Base-by-base conservation (phyloP, 2,113 vertebrate genomes). In the Salvelinus fontinalis region DNA sequence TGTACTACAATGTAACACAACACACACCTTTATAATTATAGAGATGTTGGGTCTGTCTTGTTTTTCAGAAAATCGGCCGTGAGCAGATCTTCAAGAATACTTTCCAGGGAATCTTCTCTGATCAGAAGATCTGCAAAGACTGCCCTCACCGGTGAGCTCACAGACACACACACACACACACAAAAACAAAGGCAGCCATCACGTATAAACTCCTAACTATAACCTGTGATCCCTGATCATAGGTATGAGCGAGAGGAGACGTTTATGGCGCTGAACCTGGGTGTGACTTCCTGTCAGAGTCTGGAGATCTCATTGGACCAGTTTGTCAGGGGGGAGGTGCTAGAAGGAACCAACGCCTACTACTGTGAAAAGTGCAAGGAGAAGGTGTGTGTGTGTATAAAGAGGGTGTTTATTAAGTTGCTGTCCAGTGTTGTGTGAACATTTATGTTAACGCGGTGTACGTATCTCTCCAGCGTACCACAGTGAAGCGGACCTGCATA, bases 91-190 rank as follows among this genome's bases (percentile, higher is more conserved):
- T 99, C 92, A 99, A 99, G 91, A 99, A 99, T 88, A 99, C 98
- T 16, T 99, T 99, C 88, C 98, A 99, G 91, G 98, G 98, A 70
- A 97, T 99, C 83, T 99, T 97, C 90, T 99, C 98, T 0, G 98
- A 99, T 89, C 98, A 99, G 94, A 99, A 99, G 92, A 99, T 99
- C 86, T 99, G 97, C 84, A 99, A 99, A 92, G 97, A 99, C 88
- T 99, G 98, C 81, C 98, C 98, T 76, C 98, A 99, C 88, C 95
- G 97, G 98, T 99, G 70, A 87, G 88, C 34, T 16, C 16, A 24
- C 6, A 31, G 27, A n/a, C 49, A 51, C 12, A 14, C 51, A 54
- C 48, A 14, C 48, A 54, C 49, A 14, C 49, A 51, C 13, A 16
- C 49, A 51, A 13, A 14, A 13, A 18, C 51, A 54, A 54, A 54